Conservation (phyloP, 2,113 vertebrate genomes). For the Nanorana parkeri region DNA sequence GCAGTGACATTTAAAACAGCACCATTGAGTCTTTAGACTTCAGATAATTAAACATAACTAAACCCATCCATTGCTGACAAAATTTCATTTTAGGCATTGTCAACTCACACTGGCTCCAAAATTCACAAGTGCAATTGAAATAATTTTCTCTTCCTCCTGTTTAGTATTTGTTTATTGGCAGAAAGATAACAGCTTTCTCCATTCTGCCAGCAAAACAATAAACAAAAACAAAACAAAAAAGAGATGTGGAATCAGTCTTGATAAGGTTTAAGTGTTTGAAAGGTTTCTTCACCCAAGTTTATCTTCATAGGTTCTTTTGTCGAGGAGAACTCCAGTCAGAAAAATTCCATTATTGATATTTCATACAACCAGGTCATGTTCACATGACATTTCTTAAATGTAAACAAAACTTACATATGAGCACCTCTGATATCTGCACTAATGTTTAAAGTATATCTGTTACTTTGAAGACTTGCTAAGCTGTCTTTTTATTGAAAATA, state of each 20-base stretch:
- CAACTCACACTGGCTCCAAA: slow-evolving; percentile 2
- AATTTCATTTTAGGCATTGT: slow-evolving; percentile 40
- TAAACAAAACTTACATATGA: too few relatives aligned
- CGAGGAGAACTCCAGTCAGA: too few relatives aligned
- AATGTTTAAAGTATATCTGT: too few relatives aligned
- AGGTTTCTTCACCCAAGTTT: too few relatives aligned
- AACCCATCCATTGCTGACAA: slow-evolving; percentile 37
- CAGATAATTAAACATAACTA: slow-evolving; percentile 51
- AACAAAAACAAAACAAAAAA: background rate
- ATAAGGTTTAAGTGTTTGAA: too few relatives aligned
- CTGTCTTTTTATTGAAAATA: too few relatives aligned
- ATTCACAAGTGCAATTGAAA: background rate
- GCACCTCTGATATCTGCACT: too few relatives aligned
- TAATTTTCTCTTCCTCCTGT: slow-evolving; percentile 17
- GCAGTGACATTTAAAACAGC: slow-evolving; percentile 45
- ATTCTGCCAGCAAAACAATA: background rate
- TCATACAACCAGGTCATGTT: too few relatives aligned
- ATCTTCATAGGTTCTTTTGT: too few relatives aligned
- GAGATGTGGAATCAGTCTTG: background rate
- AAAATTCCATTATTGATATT: too few relatives aligned
- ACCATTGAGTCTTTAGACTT: slow-evolving; percentile 38
- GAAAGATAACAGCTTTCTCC: background rate
- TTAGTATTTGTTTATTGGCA: slow-evolving; percentile 2
- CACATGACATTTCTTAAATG: too few relatives aligned
- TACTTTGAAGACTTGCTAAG: too few relatives aligned